Conservation (phyloP, 2,797 vertebrate genomes). For the Melanotaenia pygmaea region DNA sequence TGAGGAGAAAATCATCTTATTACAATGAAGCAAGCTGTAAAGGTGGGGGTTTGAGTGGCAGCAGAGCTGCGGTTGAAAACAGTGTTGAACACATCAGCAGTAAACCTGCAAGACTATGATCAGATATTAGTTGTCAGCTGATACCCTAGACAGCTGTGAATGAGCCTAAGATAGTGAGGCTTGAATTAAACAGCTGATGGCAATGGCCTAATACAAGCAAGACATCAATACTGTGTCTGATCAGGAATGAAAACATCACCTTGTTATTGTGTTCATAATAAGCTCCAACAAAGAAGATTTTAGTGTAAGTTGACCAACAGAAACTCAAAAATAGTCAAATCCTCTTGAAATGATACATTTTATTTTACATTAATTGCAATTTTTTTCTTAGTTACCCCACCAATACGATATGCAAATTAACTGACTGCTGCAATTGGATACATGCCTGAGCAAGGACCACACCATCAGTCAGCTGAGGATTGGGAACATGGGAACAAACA, state of each 20-base stretch:
- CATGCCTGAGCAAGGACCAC: too few relatives aligned
- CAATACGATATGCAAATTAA: too few relatives aligned
- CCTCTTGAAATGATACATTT: too few relatives aligned
- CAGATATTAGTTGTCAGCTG: background rate
- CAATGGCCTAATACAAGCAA: background rate
- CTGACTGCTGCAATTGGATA: too few relatives aligned
- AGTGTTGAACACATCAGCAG: background rate
- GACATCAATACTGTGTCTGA: background rate
- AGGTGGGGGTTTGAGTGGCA: background rate
- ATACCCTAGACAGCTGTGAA: background rate
- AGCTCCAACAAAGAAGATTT: too few relatives aligned
- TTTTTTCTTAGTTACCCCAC: too few relatives aligned
- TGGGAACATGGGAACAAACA: too few relatives aligned
- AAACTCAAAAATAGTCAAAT: background rate
- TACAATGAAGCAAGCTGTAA: background rate
- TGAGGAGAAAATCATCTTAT: background rate
- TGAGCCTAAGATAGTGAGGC: background rate
- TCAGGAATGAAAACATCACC: background rate
- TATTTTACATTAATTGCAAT: too few relatives aligned
- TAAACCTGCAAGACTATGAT: background rate
- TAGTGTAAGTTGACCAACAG: background rate
- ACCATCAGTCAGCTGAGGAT: too few relatives aligned
- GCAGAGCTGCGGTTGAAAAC: background rate
- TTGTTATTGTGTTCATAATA: background rate
- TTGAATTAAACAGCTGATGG: constrained; percentile 11